Evolutionary conservation across 1,140 invertebrate genomes (phyloP).

Genomic region (Pseudobourletiella spinata): DNA sequence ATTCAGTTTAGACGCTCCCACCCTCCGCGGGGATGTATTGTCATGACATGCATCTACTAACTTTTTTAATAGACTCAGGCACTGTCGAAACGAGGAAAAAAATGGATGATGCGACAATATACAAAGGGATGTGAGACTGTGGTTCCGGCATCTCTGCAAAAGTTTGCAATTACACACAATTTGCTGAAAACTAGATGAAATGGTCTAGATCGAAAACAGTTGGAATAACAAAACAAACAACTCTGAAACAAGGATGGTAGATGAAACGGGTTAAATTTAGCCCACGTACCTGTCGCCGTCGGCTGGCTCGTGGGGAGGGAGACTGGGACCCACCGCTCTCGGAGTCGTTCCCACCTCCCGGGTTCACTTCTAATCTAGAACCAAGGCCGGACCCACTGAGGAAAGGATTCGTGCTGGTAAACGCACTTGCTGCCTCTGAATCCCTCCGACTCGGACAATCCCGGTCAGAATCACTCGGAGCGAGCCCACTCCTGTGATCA

Average conservation of each 20-base stretch:
- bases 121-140: constrained; percentile 92
- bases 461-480: constrained; percentile 72
- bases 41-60: constrained; percentile 96
- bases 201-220: too few species aligned
- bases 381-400: constrained; percentile 27
- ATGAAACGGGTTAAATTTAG: too few species aligned
- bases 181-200: too few species aligned
- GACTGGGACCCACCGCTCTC: constrained; percentile 79
- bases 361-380: constrained; percentile 55
- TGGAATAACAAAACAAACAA: too few species aligned
- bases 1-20: constrained; percentile 75
- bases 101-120: constrained; percentile 98
- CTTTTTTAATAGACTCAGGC: constrained; percentile 87
- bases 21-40: constrained; percentile 72
- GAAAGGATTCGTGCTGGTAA: constrained; percentile 26
- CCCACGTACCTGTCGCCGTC: constrained; percentile 62
- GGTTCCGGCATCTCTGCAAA: constrained; percentile 63
- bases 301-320: constrained; percentile 69
- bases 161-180: too few species aligned
- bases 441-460: constrained; percentile 58
- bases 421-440: constrained; percentile 47
- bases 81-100: constrained; percentile 94
- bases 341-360: constrained; percentile 59
- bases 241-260: too few species aligned
- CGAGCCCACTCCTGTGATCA: constrained; percentile 81